Base-by-base conservation (phyloP, 1,140 invertebrate species). In the Dermatophagoides farinae region DNA sequence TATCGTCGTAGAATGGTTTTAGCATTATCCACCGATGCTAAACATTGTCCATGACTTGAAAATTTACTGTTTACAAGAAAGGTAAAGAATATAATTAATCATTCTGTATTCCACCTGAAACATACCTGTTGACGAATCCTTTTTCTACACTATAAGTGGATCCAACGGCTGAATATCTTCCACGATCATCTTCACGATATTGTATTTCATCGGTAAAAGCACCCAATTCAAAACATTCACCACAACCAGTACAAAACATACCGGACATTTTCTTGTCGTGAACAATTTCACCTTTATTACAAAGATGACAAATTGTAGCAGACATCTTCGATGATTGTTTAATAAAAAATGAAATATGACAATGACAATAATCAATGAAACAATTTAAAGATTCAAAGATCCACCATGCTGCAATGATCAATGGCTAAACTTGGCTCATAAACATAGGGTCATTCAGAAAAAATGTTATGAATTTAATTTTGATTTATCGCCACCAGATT, bases 1-100 rank as follows among this genome's bases (percentile, higher is more conserved):
- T 75, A 60, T 40, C 68, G 62, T 43, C 70, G 68, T 22, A 76
- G 72, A 57, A 67, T 68, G 55, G 63, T 66, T 63, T 47, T 60
- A 41, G 66, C 67, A 51, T 64, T 65, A 14, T 54, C 44, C 38
- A 62, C 43, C 1, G 58, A 55, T 18, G 38, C 25, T 23, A 55
- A 11, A 18, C 14, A 44, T 44, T 55, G 53, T 14, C 14, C 53
- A 44, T 55, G 53, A 23, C 25, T 55, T 14, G 53, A 39, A 38
- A 55, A 55, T 55, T 55, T 55, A 23, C 53, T 55, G 25, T 20
- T 6, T 12, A 38, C 14, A 41, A 20, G 1, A 23, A 41, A 55
- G 1, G 1, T n/a, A 39, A 55, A 25, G 5, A n/a, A 39, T 4
- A 41, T 55, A 25, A 23, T 55, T 44, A 40, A 2, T 23, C 14